Conservation (phyloP, 2,888 invertebrate species). For the Acleris sparsana region DNA sequence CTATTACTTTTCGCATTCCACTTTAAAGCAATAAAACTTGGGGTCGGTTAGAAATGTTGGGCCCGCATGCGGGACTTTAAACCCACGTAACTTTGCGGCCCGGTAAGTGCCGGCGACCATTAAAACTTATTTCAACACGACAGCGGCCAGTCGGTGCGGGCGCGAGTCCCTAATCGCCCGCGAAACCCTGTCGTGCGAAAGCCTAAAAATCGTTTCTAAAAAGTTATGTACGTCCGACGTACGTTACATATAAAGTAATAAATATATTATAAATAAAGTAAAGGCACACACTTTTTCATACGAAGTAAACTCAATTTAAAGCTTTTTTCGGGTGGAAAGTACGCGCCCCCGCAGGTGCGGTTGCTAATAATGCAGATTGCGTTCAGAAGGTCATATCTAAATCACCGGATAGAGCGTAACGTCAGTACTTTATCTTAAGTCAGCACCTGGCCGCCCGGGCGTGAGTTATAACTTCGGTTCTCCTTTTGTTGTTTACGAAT, state of each 20-base stretch:
- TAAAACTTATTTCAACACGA: slow-evolving; percentile 61
- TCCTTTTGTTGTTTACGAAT: slow-evolving; percentile 78
- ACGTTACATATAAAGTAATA: slow-evolving; percentile 12
- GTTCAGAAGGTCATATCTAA: slow-evolving; percentile 78
- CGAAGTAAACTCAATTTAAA: slow-evolving; percentile 49
- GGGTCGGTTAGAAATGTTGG: slow-evolving; percentile 37
- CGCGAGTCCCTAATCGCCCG: slow-evolving; percentile 43
- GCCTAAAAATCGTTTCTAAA: slow-evolving; percentile 51
- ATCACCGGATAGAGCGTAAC: slow-evolving; percentile 74
- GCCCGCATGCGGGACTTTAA: slow-evolving; percentile 56
- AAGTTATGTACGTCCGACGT: slow-evolving; percentile 42
- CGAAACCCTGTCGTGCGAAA: slow-evolving; percentile 22
- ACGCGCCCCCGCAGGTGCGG: slow-evolving; percentile 48
- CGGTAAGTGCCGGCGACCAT: slow-evolving; percentile 57
- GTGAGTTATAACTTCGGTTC: slow-evolving; percentile 68
- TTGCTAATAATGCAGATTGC: slow-evolving; percentile 74
- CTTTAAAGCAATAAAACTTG: slow-evolving; percentile 52
- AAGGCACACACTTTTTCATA: slow-evolving; percentile 49
- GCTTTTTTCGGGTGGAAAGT: slow-evolving; percentile 19
- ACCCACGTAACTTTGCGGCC: slow-evolving; percentile 48
- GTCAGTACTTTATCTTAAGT: slow-evolving; percentile 76
- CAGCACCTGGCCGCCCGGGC: slow-evolving; percentile 67
- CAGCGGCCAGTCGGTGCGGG: slow-evolving; percentile 42
- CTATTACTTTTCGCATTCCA: slow-evolving; percentile 51
- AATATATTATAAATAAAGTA: slow-evolving; percentile 11